phyloP scores from a whole-genome alignment of 2,113 vertebrate species.

The Oncorhynchus keta region DNA sequence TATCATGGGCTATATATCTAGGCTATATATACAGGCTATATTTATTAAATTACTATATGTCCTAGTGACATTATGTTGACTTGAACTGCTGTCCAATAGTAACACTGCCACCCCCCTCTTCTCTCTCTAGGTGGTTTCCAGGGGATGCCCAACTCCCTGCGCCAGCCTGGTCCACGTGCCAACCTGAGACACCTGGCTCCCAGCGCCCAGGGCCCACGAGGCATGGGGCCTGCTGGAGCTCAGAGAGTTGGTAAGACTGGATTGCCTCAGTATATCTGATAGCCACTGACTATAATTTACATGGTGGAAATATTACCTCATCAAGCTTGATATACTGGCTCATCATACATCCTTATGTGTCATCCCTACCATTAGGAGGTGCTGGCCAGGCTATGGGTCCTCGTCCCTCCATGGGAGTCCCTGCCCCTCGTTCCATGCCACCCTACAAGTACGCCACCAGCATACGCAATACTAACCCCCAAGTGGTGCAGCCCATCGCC shows the following conservation, averaged over 20 bases:
- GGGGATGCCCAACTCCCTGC: constrained; percentile 87
- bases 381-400: constrained; percentile 82
- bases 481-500: constrained; percentile 82
- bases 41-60: not conserved
- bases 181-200: constrained; percentile 89
- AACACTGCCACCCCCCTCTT: not conserved
- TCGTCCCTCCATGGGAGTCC: constrained; percentile 82
- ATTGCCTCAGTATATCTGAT: not conserved
- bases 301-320: not conserved
- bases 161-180: constrained; percentile 90
- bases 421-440: constrained; percentile 84
- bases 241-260: constrained; percentile 82
- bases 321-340: not conserved
- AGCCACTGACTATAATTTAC: not conserved
- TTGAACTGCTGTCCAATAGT: not conserved
- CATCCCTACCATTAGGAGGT: constrained; percentile 51
- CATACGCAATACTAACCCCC: constrained; percentile 88
- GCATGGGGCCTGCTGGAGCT: constrained; percentile 75
- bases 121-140: constrained; percentile 80
- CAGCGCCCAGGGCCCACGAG: constrained; percentile 83
- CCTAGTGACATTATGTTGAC: not conserved
- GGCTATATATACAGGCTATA: not conserved
- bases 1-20: not conserved
- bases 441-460: constrained; percentile 93
- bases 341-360: constrained; percentile 29